Evolutionary conservation across 2,113 vertebrate genomes (phyloP).

Genomic region (Parotia lawesii): DNA sequence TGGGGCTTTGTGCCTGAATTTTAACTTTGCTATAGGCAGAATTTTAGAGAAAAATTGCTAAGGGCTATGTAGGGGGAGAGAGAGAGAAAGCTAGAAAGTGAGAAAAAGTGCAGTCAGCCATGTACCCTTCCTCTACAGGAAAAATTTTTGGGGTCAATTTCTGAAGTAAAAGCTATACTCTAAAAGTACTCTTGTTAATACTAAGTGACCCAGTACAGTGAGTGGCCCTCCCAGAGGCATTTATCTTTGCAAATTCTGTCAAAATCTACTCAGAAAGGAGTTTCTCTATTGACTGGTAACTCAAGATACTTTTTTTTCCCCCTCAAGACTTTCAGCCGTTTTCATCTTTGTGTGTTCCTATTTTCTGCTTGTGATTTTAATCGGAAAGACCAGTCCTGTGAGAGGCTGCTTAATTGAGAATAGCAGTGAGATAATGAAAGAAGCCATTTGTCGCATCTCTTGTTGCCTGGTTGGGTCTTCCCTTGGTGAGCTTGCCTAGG

Average conservation of each 20-base stretch:
- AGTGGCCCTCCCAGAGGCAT: background rate
- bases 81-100: background rate
- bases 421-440: conserved; percentile 7
- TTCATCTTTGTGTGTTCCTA: conserved; percentile 13
- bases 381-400: background rate
- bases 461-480: background rate
- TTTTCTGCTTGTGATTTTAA: conserved; percentile 40
- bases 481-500: background rate
- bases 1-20: background rate
- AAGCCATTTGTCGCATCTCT: background rate
- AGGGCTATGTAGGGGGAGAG: background rate
- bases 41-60: conserved; percentile 21
- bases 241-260: background rate
- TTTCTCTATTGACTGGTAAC: background rate
- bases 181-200: background rate
- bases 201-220: background rate
- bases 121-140: background rate
- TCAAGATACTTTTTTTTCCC: background rate
- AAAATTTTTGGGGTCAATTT: background rate
- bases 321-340: background rate
- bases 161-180: background rate
- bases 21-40: conserved; percentile 1
- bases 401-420: conserved; percentile 41
- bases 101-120: background rate
- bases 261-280: background rate